Evolutionary conservation across 2,888 invertebrate species (phyloP).

Genomic region (Arctia plantaginis): DNA sequence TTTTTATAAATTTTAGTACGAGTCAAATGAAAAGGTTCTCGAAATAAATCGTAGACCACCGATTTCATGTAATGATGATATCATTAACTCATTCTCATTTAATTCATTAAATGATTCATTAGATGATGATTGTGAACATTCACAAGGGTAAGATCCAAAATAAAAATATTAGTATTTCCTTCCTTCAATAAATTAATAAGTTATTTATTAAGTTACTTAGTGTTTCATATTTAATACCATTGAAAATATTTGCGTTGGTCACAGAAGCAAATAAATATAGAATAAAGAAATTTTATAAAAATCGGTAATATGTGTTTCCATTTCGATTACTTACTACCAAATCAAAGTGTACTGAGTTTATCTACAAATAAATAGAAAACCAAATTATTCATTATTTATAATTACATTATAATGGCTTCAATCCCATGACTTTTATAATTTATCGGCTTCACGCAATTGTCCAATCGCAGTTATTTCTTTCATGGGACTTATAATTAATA

Average conservation of each 20-base stretch:
- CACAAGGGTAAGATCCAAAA: conserved; percentile 3
- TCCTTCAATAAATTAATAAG: too few relatives aligned
- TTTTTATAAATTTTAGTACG: conserved; percentile 37
- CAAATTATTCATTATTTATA: not conserved
- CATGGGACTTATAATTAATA: too few relatives aligned
- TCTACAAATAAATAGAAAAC: too few relatives aligned
- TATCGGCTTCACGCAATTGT: too few relatives aligned
- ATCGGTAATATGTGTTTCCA: not conserved
- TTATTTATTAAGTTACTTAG: conserved; percentile 42
- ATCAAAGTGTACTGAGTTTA: too few relatives aligned
- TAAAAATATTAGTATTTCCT: conserved; percentile 22
- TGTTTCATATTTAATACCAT: not conserved
- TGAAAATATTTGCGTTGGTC: not conserved
- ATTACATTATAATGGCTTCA: not conserved
- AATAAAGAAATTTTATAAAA: not conserved
- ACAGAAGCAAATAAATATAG: not conserved
- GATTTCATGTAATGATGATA: conserved; percentile 44
- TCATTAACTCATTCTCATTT: not conserved
- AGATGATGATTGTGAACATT: too few relatives aligned
- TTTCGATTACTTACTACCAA: not conserved
- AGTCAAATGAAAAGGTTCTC: conserved; percentile 44
- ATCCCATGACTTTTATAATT: too few relatives aligned
- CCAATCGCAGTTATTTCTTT: too few relatives aligned
- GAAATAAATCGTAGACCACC: conserved; percentile 45
- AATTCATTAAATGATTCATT: too few relatives aligned